Conservation (phyloP, 2,888 invertebrate genomes). For the Erebia palarica region DNA sequence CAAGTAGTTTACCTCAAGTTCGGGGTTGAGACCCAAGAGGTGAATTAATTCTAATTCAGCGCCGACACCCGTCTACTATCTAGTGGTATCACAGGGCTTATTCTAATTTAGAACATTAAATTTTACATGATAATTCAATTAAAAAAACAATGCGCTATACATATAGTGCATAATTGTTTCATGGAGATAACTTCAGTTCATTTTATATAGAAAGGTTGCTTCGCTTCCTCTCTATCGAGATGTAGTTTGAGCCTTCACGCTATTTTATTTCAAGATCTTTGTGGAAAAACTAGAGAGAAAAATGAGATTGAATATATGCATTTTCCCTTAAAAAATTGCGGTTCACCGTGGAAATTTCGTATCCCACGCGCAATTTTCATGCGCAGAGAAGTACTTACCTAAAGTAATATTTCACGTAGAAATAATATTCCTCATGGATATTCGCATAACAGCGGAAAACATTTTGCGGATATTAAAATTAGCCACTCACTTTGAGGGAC, state of each 20-base stretch:
- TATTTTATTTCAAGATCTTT: conserved; percentile 2
- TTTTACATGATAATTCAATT: no score
- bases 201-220: no score
- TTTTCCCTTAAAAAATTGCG: conserved; percentile 22
- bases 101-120: no score
- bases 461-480: conserved; percentile 6
- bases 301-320: conserved; percentile 21
- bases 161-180: no score
- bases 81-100: no score
- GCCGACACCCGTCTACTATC: no score
- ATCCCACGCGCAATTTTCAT: conserved; percentile 23
- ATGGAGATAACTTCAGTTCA: no score
- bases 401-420: conserved; percentile 24
- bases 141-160: no score
- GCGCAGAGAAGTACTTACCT: conserved; percentile 6
- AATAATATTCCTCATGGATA: conserved; percentile 15
- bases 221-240: no score
- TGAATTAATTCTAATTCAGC: no score
- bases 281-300: conserved; percentile 7
- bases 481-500: background rate
- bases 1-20: conserved; percentile 3
- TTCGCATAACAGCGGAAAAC: background rate
- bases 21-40: no score
- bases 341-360: conserved; percentile 15
- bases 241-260: background rate